Evolutionary conservation across 1,140 invertebrate species (phyloP).

Genomic region (Bombus terrestris): DNA sequence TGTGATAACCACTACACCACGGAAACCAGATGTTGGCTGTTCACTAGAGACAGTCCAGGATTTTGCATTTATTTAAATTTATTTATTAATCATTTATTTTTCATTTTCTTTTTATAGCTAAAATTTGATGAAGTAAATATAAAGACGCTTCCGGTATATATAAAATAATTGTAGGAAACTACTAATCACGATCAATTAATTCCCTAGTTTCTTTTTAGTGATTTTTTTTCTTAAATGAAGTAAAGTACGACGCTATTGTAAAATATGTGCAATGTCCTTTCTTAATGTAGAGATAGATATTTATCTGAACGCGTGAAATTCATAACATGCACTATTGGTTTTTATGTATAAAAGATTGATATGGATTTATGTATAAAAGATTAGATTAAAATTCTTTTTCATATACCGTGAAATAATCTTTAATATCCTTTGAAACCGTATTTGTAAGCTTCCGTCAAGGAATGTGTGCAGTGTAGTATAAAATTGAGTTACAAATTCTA

Average conservation of each 20-base stretch:
- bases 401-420: neutral
- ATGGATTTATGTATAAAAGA: neutral
- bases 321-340: neutral
- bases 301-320: neutral
- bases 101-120: neutral
- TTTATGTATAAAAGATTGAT: neutral
- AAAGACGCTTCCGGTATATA: rapidly evolving
- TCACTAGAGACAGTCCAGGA: rapidly evolving
- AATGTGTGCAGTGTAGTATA: neutral
- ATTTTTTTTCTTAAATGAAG: neutral
- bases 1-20: slow-evolving; percentile 25
- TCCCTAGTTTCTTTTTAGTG: neutral
- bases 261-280: too few relatives aligned
- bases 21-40: neutral
- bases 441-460: neutral
- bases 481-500: neutral
- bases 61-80: neutral
- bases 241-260: too few relatives aligned
- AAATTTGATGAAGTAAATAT: rapidly evolving
- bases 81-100: neutral
- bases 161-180: neutral
- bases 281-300: too few relatives aligned
- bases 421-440: neutral
- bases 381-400: neutral
- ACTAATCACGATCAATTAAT: neutral